Base-by-base conservation (phyloP, 1,140 invertebrate species). In the Stenopsyche tienmushanensis region DNA sequence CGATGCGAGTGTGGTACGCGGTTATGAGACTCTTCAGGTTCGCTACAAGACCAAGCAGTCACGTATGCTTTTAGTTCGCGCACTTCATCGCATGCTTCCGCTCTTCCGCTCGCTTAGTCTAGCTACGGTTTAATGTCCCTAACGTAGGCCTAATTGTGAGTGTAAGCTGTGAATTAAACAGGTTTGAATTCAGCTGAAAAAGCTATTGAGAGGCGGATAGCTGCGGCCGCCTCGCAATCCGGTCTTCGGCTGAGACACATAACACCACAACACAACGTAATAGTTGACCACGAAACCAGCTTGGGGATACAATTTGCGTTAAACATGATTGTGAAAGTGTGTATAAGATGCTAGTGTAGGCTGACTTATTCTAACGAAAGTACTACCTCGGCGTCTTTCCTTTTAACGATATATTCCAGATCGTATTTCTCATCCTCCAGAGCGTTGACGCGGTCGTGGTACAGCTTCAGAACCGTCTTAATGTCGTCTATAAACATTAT, bases 371-470 rank as follows among this genome's bases (percentile, higher is more conserved):
- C 20, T 50, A 66, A 45, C 60, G 42, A 39, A 44, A 44, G 64
- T 64, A 70, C 64, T 86, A 94, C 94, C 94, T 97, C 94, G 81
- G 88, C 90, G 83, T 99, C 96, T 90, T 98, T 98, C 85, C 89
- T 90, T 85, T 93, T 92, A 81, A 98, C 95, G 83, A 93, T 84
- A 85, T 93, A 92, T 85, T 99, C 97, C 86, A 98, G 86, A 88
- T 99, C 97, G 85, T 94, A 99, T 85, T 98, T 98, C 81, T 90
- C 85, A 77, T 93, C 91, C 85, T 99, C 96, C 84, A 99, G 87
- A 72, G 84, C 78, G 76, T 77, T 78, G 82, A 98, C 92, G 84
- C 91, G 90, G 76, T 86, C 86, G 84, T 98, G 88, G 85, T 97
- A 92, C 72, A 88, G 85, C 83, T 86, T 87, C 83, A 91, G 88